Conservation (phyloP, 1,140 invertebrate species). For the Drosophila pachea region DNA sequence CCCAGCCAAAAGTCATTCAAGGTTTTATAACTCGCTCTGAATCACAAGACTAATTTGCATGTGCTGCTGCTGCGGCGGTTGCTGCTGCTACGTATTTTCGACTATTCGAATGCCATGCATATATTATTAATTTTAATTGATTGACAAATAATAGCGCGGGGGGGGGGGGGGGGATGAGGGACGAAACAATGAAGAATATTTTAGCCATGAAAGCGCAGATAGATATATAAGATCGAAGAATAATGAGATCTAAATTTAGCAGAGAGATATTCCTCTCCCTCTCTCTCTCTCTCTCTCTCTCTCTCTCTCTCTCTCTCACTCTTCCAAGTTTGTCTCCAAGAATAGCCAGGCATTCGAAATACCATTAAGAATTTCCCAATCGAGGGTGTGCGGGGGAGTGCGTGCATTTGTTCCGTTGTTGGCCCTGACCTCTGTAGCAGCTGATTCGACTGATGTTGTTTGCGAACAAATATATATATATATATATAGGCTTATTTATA, state of each 20-base stretch:
- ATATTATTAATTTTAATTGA: background rate
- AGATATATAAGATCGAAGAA: slow-evolving; percentile 1
- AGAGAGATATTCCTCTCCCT: too few species aligned
- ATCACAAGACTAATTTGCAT: slow-evolving; percentile 47
- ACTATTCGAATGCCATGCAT: slow-evolving; percentile 22
- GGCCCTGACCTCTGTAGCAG: slow-evolving; percentile 61
- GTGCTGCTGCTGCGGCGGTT: slow-evolving; percentile 12
- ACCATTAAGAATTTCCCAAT: too few species aligned
- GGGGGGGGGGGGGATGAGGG: too few species aligned
- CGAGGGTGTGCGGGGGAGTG: too few species aligned
- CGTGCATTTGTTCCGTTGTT: slow-evolving; percentile 18
- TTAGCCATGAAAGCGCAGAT: too few species aligned
- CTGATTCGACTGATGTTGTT: slow-evolving; percentile 26
- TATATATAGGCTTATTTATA: slow-evolving; percentile 56
- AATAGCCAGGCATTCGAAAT: too few species aligned
- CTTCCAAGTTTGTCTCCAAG: too few species aligned
- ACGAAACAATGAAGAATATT: too few species aligned
- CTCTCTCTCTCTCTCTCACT: too few species aligned
- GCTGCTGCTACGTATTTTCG: slow-evolving; percentile 25
- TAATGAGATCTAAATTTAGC: slow-evolving; percentile 5
- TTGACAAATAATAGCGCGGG: background rate
- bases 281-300: too few species aligned
- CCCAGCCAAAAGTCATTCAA: slow-evolving; percentile 35
- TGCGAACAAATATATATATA: slow-evolving; percentile 19
- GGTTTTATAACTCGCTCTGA: slow-evolving; percentile 23